phyloP scores from a whole-genome alignment of 2,888 invertebrate genomes.

The Dinocampus coccinellae region DNA sequence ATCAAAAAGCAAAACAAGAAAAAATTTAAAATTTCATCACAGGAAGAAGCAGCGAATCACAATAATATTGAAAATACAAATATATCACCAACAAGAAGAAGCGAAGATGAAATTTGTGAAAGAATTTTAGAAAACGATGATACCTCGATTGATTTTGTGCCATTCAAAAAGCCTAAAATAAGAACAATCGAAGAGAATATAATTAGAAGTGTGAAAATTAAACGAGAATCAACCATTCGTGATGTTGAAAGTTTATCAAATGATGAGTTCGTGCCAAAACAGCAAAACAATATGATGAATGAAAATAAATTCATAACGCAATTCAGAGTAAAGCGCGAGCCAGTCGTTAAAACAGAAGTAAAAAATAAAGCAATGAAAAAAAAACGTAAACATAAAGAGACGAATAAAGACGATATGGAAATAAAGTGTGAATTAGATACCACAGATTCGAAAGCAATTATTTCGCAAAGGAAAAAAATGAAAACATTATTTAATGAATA shows the following conservation, averaged over 20 bases:
- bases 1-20: background rate
- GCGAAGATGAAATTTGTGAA: background rate
- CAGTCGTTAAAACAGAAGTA: background rate
- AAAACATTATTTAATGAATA: conserved; percentile 31
- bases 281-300: background rate
- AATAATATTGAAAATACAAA: background rate
- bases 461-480: conserved; percentile 33
- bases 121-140: background rate
- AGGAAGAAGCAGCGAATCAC: background rate
- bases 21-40: conserved; percentile 13
- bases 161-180: background rate
- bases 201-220: background rate
- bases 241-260: conserved; percentile 15
- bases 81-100: background rate
- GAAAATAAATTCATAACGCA: background rate
- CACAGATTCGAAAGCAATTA: conserved; percentile 35
- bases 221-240: conserved; percentile 26
- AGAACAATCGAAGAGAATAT: background rate
- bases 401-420: conserved; percentile 1
- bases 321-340: conserved; percentile 21
- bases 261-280: background rate
- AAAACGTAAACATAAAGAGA: conserved; percentile 24
- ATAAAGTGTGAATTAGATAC: conserved; percentile 38
- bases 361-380: conserved; percentile 11
- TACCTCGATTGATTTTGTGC: background rate